Conservation (phyloP, 2,113 vertebrate species). For the Perognathus longimembris region DNA sequence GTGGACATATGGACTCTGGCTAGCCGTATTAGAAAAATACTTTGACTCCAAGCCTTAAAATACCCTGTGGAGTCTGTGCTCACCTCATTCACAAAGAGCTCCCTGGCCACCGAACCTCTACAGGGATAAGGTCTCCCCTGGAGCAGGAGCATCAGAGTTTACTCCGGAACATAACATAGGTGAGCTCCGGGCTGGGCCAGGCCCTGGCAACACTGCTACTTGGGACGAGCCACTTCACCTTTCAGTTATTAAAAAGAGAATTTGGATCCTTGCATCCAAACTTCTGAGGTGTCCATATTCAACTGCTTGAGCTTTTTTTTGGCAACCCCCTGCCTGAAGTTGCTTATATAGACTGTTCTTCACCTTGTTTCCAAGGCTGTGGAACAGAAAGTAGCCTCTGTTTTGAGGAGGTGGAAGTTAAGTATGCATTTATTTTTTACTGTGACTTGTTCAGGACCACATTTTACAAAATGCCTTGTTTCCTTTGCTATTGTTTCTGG, state of each 20-base stretch:
- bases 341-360: conserved; percentile 76
- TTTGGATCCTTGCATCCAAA: conserved; percentile 63
- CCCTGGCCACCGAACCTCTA: conserved; percentile 68
- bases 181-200: conserved; percentile 45
- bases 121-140: conserved; percentile 53
- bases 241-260: conserved; percentile 54
- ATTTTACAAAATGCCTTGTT: conserved; percentile 83
- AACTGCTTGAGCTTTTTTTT: conserved; percentile 77
- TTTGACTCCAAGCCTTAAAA: conserved; percentile 84
- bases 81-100: conserved; percentile 74
- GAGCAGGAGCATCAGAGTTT: conserved; percentile 59
- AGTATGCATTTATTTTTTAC: conserved; percentile 82
- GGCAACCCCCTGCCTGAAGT: conserved; percentile 65
- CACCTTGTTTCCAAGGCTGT: conserved; percentile 69
- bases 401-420: conserved; percentile 82
- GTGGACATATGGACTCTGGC: conserved; percentile 67
- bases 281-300: conserved; percentile 66
- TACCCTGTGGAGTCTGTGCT: conserved; percentile 79
- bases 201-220: conserved; percentile 60
- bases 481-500: conserved; percentile 81
- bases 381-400: conserved; percentile 80
- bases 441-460: conserved; percentile 84
- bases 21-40: conserved; percentile 65
- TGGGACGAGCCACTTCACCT: conserved; percentile 65
- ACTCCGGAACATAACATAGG: conserved; percentile 34